phyloP scores from a whole-genome alignment of 2,888 invertebrate species.

The Idaea aversata region DNA sequence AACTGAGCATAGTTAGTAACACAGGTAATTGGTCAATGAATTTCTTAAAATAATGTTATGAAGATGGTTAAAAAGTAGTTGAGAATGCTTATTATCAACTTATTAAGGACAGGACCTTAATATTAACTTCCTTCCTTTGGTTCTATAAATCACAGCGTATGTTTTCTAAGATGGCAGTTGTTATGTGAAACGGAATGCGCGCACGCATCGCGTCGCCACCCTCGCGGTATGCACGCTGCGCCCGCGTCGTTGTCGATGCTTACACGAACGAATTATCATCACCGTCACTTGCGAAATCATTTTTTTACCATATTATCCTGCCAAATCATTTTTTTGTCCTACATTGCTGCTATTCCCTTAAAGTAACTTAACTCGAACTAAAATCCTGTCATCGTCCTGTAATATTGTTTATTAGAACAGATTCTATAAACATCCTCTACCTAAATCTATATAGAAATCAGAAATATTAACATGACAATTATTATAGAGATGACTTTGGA shows the following conservation, averaged over 20 bases:
- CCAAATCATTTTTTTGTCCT: conserved; percentile 5
- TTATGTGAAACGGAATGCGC: conserved; percentile 75
- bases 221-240: conserved; percentile 56
- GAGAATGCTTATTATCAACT: too few relatives aligned
- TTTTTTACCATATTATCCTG: conserved; percentile 9
- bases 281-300: conserved; percentile 21
- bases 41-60: too few relatives aligned
- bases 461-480: too few relatives aligned
- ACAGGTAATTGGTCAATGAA: too few relatives aligned
- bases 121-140: not conserved
- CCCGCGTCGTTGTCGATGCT: conserved; percentile 39
- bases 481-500: too few relatives aligned
- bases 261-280: conserved; percentile 33
- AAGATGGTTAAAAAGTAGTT: too few relatives aligned
- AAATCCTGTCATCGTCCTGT: too few relatives aligned
- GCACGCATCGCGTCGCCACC: conserved; percentile 51
- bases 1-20: too few relatives aligned
- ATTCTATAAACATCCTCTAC: too few relatives aligned
- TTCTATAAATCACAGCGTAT: conserved; percentile 2
- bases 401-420: too few relatives aligned
- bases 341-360: conserved; percentile 23
- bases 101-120: not conserved
- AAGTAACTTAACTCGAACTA: too few relatives aligned
- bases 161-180: conserved; percentile 21
- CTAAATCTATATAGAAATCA: too few relatives aligned